These are phyloP conservation scores for Dicerorhinus sumatrensis DNA, from an alignment of 2,113 vertebrate genomes.

Conservation along the genomic window DNA sequence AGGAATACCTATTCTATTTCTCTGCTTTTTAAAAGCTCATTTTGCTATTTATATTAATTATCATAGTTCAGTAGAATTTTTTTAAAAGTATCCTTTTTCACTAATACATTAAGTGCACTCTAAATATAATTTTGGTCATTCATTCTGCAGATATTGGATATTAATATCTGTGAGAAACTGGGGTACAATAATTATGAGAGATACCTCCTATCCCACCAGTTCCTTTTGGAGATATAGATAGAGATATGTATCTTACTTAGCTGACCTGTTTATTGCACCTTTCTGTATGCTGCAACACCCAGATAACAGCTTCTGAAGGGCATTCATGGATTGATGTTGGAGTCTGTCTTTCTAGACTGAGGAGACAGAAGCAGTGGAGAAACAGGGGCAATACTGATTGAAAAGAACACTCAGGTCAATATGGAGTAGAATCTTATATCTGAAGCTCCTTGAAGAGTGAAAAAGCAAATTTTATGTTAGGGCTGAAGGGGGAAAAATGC, in stretches of 20 bases:
- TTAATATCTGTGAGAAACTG: not conserved
- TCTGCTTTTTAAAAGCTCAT: not conserved
- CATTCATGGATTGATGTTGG: not conserved
- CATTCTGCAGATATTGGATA: not conserved
- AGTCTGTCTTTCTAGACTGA: not conserved
- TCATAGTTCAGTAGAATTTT: not conserved
- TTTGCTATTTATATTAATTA: not conserved
- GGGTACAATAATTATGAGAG: not conserved
- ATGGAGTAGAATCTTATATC: not conserved
- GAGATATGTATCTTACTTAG: not conserved
- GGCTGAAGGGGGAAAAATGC: not conserved
- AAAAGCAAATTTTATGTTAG: not conserved
- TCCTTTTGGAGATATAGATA: not conserved
- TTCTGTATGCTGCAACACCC: not conserved
- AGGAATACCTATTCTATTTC: not conserved
- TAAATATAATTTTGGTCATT: not conserved
- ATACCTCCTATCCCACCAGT: not conserved
- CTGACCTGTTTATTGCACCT: not conserved
- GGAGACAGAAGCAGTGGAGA: not conserved
- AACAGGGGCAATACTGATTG: not conserved
- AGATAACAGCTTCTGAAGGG: not conserved
- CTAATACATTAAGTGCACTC: not conserved
- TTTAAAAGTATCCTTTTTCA: not conserved
- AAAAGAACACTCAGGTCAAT: not conserved
- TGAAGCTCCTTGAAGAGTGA: not conserved